Conservation (phyloP, 2,888 invertebrate species). For the Polymixis flavicincta region DNA sequence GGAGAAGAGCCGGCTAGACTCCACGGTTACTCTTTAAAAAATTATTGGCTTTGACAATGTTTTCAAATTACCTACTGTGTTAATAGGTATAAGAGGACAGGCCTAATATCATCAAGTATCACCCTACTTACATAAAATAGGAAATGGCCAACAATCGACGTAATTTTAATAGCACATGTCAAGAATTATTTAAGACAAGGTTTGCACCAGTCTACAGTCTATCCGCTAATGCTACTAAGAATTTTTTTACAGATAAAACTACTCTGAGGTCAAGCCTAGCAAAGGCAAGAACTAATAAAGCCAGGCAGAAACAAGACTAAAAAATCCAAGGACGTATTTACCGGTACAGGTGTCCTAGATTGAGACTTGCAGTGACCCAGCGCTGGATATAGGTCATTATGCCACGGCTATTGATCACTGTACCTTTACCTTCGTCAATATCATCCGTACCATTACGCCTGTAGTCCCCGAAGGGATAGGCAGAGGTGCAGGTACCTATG, state of each 20-base stretch:
- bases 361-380: slow-evolving; percentile 28
- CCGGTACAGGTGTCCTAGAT: slow-evolving; percentile 35
- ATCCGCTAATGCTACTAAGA: neutral
- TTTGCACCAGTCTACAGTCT: neutral
- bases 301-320: neutral
- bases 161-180: too few relatives aligned
- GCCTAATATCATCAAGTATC: too few relatives aligned
- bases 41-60: too few relatives aligned
- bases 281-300: slow-evolving; percentile 9
- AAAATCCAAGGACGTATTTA: slow-evolving; percentile 23
- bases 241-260: neutral
- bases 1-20: too few relatives aligned
- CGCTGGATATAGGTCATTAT: slow-evolving; percentile 46
- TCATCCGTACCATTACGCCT: neutral
- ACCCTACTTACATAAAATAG: too few relatives aligned
- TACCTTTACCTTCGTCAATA: neutral
- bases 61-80: too few relatives aligned
- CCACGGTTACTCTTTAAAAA: too few relatives aligned
- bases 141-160: too few relatives aligned
- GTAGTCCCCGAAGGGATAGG: neutral
- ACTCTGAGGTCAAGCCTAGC: neutral
- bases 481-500: too few relatives aligned
- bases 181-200: neutral
- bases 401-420: slow-evolving; percentile 38
- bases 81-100: too few relatives aligned